Base-by-base conservation (phyloP, 2,888 invertebrate genomes). In the Leptura quadrifasciata region DNA sequence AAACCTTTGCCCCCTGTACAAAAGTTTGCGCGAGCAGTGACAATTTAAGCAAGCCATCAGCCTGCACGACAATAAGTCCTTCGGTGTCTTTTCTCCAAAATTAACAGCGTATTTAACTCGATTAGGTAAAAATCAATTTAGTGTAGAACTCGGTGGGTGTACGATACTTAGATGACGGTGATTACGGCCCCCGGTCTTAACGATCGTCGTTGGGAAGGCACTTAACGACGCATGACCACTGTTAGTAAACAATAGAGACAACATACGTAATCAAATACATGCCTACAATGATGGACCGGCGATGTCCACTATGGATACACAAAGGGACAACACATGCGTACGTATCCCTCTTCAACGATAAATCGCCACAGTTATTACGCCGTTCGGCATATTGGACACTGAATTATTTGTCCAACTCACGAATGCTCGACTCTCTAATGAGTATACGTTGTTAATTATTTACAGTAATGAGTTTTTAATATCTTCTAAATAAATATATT, bases 151-250 rank as follows among this genome's bases (percentile, higher is more conserved):
- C 15, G n/a, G 63, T 35, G 63, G 63, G 63, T 39, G 63, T 63
- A 63, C 39, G 6, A 39, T 63, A 39, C 63, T 63, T 63, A 47
- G 20, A 10, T 20, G 39, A 39, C 35, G 63, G 63, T 39, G 63
- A 63, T 63, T 63, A 63, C 20, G 35, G 35, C 39, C 63, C 63
- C 68, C 57, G 10, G 17, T 39, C 55, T 39, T 69, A 69, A 69
- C 69, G 69, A 69, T 69, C 69, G 35, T 35, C 35, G 69, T 39
- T 58, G 39, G 39, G 20, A 57, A 18, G 35, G 21, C 69, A 31
- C 71, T 61, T 71, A 71, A 71, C 71, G 71, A 71, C 71, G 71
- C 71, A 71, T 71, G 71, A 61, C 71, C 61, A 71, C 61, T 71
- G 71, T 71, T 61, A 47, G 71, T 47, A 71, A 71, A 71, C 71